Evolutionary conservation across 2,888 invertebrate genomes (phyloP).

Genomic region (Adineta ricciae): DNA sequence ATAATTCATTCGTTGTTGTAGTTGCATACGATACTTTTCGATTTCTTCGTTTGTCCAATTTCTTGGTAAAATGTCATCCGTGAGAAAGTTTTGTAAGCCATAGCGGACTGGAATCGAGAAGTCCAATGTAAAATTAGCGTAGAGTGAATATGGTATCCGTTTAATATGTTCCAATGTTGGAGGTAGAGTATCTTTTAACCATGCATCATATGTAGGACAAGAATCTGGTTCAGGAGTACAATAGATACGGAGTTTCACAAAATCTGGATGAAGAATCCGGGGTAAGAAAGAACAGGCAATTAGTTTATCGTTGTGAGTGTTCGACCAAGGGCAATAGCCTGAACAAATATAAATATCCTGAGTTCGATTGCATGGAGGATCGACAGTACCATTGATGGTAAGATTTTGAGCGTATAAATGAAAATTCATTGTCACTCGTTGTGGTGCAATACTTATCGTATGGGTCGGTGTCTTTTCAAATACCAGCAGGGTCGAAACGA

Average conservation of each 20-base stretch:
- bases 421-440: background rate
- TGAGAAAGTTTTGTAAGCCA: background rate
- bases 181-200: background rate
- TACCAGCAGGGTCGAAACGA: too few species aligned
- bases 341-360: background rate
- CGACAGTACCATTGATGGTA: background rate
- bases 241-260: background rate
- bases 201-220: background rate
- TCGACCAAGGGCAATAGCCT: background rate
- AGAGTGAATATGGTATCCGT: background rate
- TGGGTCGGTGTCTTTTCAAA: too few species aligned
- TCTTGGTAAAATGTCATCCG: too few species aligned
- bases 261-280: background rate
- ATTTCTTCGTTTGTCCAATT: background rate
- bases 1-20: background rate
- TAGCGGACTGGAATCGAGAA: background rate
- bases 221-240: background rate
- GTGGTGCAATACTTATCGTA: too few species aligned
- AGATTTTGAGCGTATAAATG: background rate
- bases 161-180: background rate
- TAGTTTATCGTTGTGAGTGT: background rate
- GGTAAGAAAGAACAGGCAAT: background rate
- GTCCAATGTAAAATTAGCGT: background rate
- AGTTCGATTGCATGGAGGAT: background rate
- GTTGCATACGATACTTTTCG: background rate